These are phyloP conservation scores for Eulemur rubriventer DNA, from an alignment of 2,797 vertebrate species.

Conservation along the genomic window DNA sequence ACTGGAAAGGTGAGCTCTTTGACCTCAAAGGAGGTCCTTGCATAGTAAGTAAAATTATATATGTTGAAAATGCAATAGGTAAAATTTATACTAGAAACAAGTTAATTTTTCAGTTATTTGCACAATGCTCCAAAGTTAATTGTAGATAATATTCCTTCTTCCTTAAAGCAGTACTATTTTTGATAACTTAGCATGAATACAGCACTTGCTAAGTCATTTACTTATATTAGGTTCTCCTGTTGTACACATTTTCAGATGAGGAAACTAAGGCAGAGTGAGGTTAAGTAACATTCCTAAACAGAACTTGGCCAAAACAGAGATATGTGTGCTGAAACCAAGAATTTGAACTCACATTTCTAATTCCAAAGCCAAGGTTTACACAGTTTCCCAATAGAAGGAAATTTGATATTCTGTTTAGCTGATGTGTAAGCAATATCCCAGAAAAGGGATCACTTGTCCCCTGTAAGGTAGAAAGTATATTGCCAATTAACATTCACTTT, in stretches of 20 bases:
- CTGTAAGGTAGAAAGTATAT: neutral
- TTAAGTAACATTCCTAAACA: neutral
- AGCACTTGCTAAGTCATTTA: neutral
- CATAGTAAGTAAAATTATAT: neutral
- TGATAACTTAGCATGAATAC: neutral
- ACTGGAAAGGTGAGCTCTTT: neutral
- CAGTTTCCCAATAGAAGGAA: neutral
- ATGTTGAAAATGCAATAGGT: neutral
- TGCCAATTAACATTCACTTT: neutral
- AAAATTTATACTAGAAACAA: neutral
- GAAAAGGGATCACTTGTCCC: neutral
- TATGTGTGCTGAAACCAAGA: neutral
- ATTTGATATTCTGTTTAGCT: neutral
- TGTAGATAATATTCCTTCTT: neutral
- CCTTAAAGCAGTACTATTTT: neutral
- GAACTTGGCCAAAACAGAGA: neutral
- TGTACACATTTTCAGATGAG: neutral
- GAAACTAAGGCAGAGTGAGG: neutral
- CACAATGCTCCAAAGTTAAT: neutral
- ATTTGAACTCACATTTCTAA: neutral
- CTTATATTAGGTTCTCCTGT: neutral
- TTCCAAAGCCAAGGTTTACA: neutral
- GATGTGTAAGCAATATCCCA: constrained; percentile 9
- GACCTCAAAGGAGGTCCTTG: neutral
- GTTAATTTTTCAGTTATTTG: neutral